phyloP scores from a whole-genome alignment of 2,113 vertebrate species.

The Hippolais icterina region DNA sequence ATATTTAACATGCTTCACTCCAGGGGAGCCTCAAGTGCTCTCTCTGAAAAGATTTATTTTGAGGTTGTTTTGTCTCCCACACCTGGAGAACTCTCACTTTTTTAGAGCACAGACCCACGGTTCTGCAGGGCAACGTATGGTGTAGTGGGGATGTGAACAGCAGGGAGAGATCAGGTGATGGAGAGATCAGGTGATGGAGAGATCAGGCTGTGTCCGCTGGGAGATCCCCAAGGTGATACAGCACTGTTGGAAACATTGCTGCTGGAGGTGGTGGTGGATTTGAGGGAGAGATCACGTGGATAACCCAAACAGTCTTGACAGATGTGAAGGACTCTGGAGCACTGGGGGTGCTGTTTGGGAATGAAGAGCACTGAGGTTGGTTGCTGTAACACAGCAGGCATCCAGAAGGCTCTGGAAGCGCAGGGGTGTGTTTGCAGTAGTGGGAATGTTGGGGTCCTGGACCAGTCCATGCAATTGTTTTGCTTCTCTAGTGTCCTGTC shows the following conservation, averaged over 20 bases:
- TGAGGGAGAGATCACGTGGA: background rate
- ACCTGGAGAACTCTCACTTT: background rate
- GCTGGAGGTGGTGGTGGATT: background rate
- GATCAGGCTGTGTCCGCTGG: background rate
- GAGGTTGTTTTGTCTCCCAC: background rate
- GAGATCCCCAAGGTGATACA: background rate
- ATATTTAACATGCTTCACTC: background rate
- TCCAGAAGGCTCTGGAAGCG: background rate
- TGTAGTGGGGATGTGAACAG: background rate
- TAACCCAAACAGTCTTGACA: background rate
- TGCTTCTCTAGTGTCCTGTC: rapidly evolving
- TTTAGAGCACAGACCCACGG: background rate
- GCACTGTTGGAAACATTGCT: background rate
- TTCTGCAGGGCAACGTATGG: background rate
- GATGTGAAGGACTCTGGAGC: background rate
- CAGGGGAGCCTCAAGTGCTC: background rate
- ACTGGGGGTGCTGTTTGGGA: background rate
- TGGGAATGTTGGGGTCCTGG: background rate
- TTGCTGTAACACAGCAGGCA: background rate
- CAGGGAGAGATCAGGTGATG: background rate
- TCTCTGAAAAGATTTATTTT: background rate
- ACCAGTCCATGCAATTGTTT: background rate
- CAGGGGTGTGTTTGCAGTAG: background rate
- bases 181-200: background rate
- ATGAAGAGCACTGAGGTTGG: background rate